Percentiles rank a stretch among this genome's conserved stretches.
Evolutionary conservation across 2,888 invertebrate genomes (phyloP).

Genomic region (Cataglyphis livida): DNA sequence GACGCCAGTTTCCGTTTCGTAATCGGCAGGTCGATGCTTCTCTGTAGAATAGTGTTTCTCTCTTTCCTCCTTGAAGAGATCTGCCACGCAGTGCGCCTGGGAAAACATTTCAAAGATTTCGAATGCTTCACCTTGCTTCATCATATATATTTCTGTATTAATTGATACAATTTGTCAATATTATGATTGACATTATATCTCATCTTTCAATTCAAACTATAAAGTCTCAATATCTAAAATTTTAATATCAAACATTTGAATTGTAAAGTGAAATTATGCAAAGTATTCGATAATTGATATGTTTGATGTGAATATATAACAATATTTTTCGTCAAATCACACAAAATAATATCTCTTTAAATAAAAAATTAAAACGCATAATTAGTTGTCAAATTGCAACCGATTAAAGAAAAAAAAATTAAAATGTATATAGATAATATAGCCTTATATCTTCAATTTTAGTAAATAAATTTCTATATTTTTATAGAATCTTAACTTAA

Average conservation of each 20-base stretch:
- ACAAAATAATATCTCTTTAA: neutral
- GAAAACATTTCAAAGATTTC: slow-evolving; percentile 8
- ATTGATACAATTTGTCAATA: neutral
- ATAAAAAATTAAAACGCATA: neutral
- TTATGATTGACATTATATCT: neutral
- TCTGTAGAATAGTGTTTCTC: slow-evolving; percentile 59
- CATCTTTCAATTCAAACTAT: neutral
- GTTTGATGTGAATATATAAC: neutral
- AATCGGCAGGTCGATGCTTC: slow-evolving; percentile 77
- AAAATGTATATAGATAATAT: neutral
- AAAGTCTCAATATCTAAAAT: neutral
- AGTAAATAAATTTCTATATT: neutral
- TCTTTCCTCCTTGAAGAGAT: slow-evolving; percentile 78
- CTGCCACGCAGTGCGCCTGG: slow-evolving; percentile 79
- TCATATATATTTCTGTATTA: neutral
- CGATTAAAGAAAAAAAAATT: neutral
- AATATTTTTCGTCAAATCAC: neutral
- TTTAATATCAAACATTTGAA: neutral
- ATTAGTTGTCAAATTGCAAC: neutral
- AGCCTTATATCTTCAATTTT: neutral
- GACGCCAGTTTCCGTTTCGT: slow-evolving; percentile 74
- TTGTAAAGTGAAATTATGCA: neutral
- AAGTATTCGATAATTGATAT: neutral
- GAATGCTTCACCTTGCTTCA: neutral
- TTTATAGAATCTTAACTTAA: neutral